Conservation (phyloP, 1,140 invertebrate genomes). For the Anoplophora glabripennis region DNA sequence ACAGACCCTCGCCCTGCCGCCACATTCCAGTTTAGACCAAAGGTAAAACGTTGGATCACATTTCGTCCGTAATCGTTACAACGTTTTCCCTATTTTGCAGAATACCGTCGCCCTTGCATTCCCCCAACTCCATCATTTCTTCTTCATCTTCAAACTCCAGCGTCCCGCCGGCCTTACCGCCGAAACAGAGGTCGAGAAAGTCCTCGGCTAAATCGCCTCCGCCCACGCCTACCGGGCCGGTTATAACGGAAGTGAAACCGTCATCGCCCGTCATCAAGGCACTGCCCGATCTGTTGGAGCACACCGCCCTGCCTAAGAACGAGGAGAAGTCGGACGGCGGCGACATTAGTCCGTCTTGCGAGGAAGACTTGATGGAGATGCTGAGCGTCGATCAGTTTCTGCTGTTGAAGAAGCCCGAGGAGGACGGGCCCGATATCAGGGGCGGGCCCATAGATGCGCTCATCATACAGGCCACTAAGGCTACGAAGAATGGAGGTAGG, state of each 20-base stretch:
- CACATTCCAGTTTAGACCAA: constrained; percentile 33
- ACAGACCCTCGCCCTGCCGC: constrained; percentile 50
- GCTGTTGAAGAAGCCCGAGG: constrained; percentile 71
- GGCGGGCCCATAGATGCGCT: constrained; percentile 89
- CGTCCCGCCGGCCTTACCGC: constrained; percentile 72
- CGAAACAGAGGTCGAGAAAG: constrained; percentile 55
- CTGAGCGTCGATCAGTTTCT: constrained; percentile 77
- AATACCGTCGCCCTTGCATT: constrained; percentile 39
- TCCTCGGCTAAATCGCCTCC: constrained; percentile 40
- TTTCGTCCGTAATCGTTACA: background rate
- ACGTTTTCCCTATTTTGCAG: constrained; percentile 14
- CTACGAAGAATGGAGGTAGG: constrained; percentile 73
- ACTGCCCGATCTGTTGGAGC: constrained; percentile 44
- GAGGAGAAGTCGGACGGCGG: constrained; percentile 33
- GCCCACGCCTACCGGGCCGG: constrained; percentile 42
- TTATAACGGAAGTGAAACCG: constrained; percentile 47
- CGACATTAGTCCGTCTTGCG: constrained; percentile 24
- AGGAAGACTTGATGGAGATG: constrained; percentile 65
- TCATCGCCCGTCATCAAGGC: constrained; percentile 31
- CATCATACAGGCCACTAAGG: constrained; percentile 89
- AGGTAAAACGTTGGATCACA: constrained; percentile 17
- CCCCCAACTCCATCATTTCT: constrained; percentile 27
- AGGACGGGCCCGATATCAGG: constrained; percentile 84
- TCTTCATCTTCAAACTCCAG: constrained; percentile 22
- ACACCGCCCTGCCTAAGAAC: constrained; percentile 32